Evolutionary conservation across 2,797 vertebrate species (phyloP).

Genomic region (Pitangus sulphuratus): DNA sequence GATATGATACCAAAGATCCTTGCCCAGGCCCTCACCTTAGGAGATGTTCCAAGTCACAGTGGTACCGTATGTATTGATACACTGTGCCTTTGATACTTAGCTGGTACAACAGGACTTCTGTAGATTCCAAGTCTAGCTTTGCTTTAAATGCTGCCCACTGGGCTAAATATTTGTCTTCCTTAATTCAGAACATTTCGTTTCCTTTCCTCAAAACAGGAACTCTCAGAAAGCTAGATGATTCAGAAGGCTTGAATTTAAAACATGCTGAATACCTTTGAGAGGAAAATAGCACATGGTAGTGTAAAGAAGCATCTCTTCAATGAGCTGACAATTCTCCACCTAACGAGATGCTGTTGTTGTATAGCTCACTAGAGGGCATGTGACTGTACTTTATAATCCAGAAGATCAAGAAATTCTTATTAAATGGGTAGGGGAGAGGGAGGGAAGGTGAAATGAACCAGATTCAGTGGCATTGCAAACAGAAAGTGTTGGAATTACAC

Average conservation of each 20-base stretch:
- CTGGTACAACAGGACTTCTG: not conserved
- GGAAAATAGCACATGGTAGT: not conserved
- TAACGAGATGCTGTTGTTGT: not conserved
- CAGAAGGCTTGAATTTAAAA: not conserved
- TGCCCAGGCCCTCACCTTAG: not conserved
- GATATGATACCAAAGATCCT: not conserved
- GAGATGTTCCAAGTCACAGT: not conserved
- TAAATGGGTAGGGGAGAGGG: not conserved
- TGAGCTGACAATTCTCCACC: not conserved
- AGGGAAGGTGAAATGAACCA: accelerated
- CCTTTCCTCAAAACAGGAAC: not conserved
- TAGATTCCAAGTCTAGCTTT: not conserved
- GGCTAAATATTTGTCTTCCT: not conserved
- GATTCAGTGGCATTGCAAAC: not conserved
- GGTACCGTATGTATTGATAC: not conserved
- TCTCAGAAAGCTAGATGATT: not conserved
- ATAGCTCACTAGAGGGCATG: constrained; percentile 51
- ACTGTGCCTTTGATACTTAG: not conserved
- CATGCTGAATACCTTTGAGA: not conserved
- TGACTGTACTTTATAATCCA: not conserved
- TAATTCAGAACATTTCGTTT: not conserved
- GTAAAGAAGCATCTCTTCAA: not conserved
- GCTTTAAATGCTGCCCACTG: not conserved
- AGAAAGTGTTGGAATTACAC: not conserved
- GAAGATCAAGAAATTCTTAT: not conserved